A percentile compares a stretch with the other conserved stretches of the same genome.
Evolutionary conservation across 2,797 vertebrate genomes (phyloP).

Genomic region (Kryptolebias ocellatus): DNA sequence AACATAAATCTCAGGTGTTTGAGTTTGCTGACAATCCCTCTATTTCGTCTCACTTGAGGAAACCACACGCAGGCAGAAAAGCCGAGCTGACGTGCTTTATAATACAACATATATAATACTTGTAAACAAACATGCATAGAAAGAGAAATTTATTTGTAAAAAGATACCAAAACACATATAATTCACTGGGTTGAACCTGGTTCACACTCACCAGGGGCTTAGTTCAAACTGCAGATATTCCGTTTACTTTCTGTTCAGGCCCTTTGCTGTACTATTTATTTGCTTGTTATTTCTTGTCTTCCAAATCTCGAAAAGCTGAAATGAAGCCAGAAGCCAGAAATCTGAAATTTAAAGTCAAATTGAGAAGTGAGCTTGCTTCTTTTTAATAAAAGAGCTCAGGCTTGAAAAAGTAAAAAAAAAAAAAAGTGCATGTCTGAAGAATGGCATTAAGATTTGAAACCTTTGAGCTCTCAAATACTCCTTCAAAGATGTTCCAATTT

Average conservation of each 20-base stretch:
- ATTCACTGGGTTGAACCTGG: no score
- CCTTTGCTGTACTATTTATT: no score
- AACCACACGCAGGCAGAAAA: conserved; percentile 78
- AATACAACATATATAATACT: neutral
- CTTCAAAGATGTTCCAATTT: conserved; percentile 1
- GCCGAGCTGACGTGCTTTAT: no score
- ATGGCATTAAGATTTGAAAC: no score
- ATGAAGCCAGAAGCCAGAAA: neutral
- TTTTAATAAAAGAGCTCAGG: conserved; percentile 45
- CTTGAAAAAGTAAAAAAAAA: conserved; percentile 16
- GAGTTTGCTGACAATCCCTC: neutral
- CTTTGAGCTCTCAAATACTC: conserved; percentile 12
- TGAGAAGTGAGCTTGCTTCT: conserved; percentile 30
- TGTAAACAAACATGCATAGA: conserved; percentile 6
- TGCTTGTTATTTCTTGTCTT: no score
- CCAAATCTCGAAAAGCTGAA: no score
- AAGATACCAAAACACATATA: no score
- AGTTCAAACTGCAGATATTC: no score
- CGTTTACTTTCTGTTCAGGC: no score
- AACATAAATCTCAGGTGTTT: neutral
- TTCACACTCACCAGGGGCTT: no score
- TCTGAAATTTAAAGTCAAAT: conserved; percentile 48
- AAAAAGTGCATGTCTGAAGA: no score
- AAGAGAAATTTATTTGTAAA: neutral
- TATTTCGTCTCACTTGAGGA: conserved; percentile 77